Evolutionary conservation across 2,888 invertebrate species (phyloP).

Genomic region (Metalampra italica): DNA sequence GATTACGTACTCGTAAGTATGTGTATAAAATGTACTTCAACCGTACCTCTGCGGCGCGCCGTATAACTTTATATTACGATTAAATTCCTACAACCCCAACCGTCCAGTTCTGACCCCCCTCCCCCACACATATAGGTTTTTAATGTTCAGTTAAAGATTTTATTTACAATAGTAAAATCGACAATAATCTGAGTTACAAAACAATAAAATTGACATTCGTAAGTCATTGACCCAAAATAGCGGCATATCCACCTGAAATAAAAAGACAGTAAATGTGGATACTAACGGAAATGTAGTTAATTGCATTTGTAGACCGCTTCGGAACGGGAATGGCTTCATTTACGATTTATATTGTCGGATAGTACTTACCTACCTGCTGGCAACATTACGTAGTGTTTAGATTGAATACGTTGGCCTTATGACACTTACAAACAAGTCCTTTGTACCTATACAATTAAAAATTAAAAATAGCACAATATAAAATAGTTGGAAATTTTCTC

Average conservation of each 20-base stretch:
- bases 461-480: too few relatives aligned
- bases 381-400: not conserved
- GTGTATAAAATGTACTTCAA: too few relatives aligned
- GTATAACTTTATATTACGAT: too few relatives aligned
- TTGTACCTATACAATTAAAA: too few relatives aligned
- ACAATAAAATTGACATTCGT: slow-evolving; percentile 8
- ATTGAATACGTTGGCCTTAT: slow-evolving; percentile 1
- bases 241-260: slow-evolving; percentile 68
- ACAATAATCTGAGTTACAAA: not conserved
- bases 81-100: too few relatives aligned
- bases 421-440: too few relatives aligned
- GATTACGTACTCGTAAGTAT: too few relatives aligned
- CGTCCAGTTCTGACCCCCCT: too few relatives aligned
- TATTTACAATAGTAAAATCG: not conserved
- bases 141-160: not conserved
- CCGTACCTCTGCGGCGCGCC: too few relatives aligned
- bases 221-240: slow-evolving; percentile 10
- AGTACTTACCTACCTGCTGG: too few relatives aligned
- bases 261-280: slow-evolving; percentile 70
- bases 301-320: slow-evolving; percentile 64
- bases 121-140: too few relatives aligned
- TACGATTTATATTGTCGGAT: slow-evolving; percentile 75
- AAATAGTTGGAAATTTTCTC: too few relatives aligned
- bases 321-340: slow-evolving; percentile 72
- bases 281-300: slow-evolving; percentile 70